phyloP scores from a whole-genome alignment of 2,113 vertebrate species.

The Potamarius usumacintae region DNA sequence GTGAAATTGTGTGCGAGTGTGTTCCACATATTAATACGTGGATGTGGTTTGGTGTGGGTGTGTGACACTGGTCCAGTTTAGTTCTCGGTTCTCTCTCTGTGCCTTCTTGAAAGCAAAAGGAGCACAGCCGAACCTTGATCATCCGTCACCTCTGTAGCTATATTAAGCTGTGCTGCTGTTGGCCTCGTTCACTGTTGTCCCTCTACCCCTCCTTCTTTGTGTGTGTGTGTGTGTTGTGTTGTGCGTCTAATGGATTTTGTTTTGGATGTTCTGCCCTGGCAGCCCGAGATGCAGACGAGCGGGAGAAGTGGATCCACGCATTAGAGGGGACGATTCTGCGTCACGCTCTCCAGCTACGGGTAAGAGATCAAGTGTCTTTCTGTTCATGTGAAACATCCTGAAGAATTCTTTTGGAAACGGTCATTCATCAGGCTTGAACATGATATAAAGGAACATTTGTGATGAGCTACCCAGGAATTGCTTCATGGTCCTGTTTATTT shows the following conservation, averaged over 20 bases:
- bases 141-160: constrained; percentile 1
- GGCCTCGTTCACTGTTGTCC: neutral
- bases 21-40: neutral
- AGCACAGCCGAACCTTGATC: neutral
- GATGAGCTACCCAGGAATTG: neutral
- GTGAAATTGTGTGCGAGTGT: constrained; percentile 25
- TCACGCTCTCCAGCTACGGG: constrained; percentile 92
- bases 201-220: neutral
- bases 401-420: neutral
- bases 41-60: constrained; percentile 51
- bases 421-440: neutral
- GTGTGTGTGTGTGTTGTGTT: constrained; percentile 1
- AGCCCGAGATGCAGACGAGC: constrained; percentile 97
- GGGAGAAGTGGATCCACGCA: constrained; percentile 99
- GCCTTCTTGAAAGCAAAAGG: neutral
- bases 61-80: neutral
- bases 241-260: constrained; percentile 56
- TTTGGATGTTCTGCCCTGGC: constrained; percentile 58
- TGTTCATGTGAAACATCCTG: neutral
- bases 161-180: constrained; percentile 8
- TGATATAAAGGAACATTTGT: neutral
- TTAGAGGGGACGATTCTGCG: constrained; percentile 98
- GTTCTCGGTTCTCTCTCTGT: neutral
- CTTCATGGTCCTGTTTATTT: neutral
- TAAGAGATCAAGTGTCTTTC: constrained; percentile 61